Conservation (phyloP, 2,888 invertebrate genomes). For the Clostera curtula region DNA sequence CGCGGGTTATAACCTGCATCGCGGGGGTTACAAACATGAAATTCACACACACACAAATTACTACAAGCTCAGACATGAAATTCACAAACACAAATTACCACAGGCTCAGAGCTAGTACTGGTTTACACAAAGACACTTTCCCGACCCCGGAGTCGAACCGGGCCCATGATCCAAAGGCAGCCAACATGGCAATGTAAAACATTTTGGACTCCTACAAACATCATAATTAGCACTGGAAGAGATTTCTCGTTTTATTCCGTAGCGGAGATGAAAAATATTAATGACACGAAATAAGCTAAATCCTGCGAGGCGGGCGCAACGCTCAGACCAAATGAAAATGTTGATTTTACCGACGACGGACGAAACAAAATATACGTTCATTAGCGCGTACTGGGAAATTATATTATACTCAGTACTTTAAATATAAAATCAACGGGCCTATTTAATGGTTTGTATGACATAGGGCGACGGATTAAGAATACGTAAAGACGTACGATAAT, state of each 20-base stretch:
- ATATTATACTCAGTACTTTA: slow-evolving; percentile 60
- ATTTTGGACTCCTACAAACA: slow-evolving; percentile 13
- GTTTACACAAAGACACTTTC: too few species aligned
- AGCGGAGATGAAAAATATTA: slow-evolving; percentile 44
- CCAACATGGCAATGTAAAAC: slow-evolving; percentile 14
- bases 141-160: too few species aligned
- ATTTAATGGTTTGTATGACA: too few species aligned
- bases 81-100: too few species aligned
- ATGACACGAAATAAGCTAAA: slow-evolving; percentile 49
- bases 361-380: slow-evolving; percentile 71
- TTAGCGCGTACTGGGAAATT: slow-evolving; percentile 62
- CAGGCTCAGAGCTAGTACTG: too few species aligned
- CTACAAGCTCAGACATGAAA: too few species aligned
- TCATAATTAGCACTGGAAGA: slow-evolving; percentile 14
- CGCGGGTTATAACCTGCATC: too few species aligned
- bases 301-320: slow-evolving; percentile 27
- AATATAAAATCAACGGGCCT: slow-evolving; percentile 57
- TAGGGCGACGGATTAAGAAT: too few species aligned
- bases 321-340: slow-evolving; percentile 51
- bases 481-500: too few species aligned
- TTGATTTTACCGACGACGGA: slow-evolving; percentile 60
- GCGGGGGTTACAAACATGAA: too few species aligned
- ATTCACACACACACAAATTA: too few species aligned
- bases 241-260: slow-evolving; percentile 23
- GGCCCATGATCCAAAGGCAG: too few species aligned